These are phyloP conservation scores for Agonopterix subpropinquella DNA, from an alignment of 2,888 invertebrate species.

Conservation along the genomic window DNA sequence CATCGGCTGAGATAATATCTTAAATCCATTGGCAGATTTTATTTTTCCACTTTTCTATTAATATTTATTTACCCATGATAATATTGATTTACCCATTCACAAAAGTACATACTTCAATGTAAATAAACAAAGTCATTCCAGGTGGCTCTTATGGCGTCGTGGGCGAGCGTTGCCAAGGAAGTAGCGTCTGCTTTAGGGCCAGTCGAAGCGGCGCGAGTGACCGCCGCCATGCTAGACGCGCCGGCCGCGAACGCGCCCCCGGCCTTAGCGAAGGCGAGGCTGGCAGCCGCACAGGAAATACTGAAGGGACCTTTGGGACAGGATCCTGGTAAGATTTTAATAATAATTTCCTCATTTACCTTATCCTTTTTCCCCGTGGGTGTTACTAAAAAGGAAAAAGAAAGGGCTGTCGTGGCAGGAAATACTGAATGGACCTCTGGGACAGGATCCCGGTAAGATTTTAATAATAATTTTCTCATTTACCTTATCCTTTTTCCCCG, in stretches of 20 bases:
- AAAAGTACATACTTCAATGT: too few species aligned
- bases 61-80: too few species aligned
- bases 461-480: too few species aligned
- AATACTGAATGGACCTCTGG: constrained; percentile 67
- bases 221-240: constrained; percentile 86
- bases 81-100: too few species aligned
- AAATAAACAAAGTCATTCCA: constrained; percentile 33
- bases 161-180: constrained; percentile 90
- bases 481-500: too few species aligned
- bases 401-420: constrained; percentile 88
- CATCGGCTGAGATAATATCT: too few species aligned
- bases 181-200: constrained; percentile 83
- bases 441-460: constrained; percentile 51
- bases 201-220: constrained; percentile 86
- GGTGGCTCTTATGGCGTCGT: constrained; percentile 88
- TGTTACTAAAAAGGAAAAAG: too few species aligned
- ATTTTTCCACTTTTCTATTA: too few species aligned
- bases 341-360: too few species aligned
- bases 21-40: too few species aligned
- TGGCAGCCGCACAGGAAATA: constrained; percentile 88
- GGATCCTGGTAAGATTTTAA: constrained; percentile 43
- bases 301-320: constrained; percentile 55
- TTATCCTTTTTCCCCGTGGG: too few species aligned
- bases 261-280: constrained; percentile 85
- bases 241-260: constrained; percentile 79